Conservation (phyloP, 2,797 vertebrate species). For the Enteromius viviparus region DNA sequence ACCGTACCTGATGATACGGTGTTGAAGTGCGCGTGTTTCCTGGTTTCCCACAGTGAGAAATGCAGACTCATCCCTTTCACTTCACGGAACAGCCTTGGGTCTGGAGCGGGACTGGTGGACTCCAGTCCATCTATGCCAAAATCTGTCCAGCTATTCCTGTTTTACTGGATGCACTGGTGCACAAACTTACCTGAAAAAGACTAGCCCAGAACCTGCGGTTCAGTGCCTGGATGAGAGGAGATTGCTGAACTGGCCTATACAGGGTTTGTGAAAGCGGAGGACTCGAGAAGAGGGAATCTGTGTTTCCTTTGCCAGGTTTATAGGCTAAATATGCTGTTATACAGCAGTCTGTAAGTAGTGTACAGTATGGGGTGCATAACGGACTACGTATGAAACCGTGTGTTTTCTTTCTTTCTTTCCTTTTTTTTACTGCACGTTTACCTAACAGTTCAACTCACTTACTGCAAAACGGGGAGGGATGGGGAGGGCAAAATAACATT, state of each 20-base stretch:
- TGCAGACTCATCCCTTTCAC: slow-evolving; percentile 45
- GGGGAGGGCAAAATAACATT: slow-evolving; percentile 52
- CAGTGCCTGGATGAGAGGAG: slow-evolving; percentile 48
- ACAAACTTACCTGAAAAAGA: slow-evolving; percentile 42
- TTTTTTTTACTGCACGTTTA: slow-evolving; percentile 81
- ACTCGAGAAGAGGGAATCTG: slow-evolving; percentile 9
- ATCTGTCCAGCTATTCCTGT: slow-evolving; percentile 41
- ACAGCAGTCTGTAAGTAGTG: slow-evolving; percentile 72
- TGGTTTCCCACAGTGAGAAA: slow-evolving; percentile 23
- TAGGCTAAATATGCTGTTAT: slow-evolving; percentile 76
- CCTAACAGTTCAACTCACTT: slow-evolving; percentile 72
- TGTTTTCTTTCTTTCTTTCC: slow-evolving; percentile 48
- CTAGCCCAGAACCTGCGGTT: slow-evolving; percentile 44
- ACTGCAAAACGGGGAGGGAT: slow-evolving; percentile 67
- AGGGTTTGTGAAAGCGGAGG: slow-evolving; percentile 35
- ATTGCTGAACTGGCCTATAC: slow-evolving; percentile 32
- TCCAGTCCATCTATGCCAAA: slow-evolving; percentile 58
- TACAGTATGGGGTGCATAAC: slow-evolving; percentile 71
- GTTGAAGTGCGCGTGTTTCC: slow-evolving; percentile 16
- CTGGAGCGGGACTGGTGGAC: slow-evolving; percentile 45
- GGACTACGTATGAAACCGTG: slow-evolving; percentile 47
- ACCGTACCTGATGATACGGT: slow-evolving; percentile 17
- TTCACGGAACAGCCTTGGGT: slow-evolving; percentile 58
- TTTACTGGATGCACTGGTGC: slow-evolving; percentile 40
- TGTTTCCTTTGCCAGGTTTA: slow-evolving; percentile 51